Base-by-base conservation (phyloP, 2,113 vertebrate genomes). In the Ursus arctos region DNA sequence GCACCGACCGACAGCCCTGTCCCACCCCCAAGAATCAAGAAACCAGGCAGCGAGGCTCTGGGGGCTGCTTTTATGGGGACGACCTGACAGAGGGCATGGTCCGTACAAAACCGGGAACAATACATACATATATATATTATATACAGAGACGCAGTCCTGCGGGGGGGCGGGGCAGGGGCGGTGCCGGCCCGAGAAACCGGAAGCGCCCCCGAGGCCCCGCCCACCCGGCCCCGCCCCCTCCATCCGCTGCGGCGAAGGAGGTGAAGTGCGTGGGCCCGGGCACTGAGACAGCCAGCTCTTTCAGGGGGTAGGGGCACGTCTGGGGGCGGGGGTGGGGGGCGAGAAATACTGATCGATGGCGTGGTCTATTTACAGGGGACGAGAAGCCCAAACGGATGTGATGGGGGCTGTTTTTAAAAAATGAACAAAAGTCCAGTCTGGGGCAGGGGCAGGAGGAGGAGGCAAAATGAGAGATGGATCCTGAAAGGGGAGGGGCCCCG, bases 121-220 rank as follows among this genome's bases (percentile, higher is more conserved):
- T 98, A 98, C 98, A 98, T 98, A 98, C 98, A 98, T 98, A 98
- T 98, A 98, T 98, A 98, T 98, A 98, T 97, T 98, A 98, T 98
- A 97, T 98, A 98, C 98, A 98, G 97, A 98, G 97, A 98, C 94
- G 96, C 89, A 88, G 96, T 96, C 98, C 97, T 95, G 96, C 69
- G 53, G 93, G 80, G 53, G 89, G 94, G 90, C 57, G 49, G 94
- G 97, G 83, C 88, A 89, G 67, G 69, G 77, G 71, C 69, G 26
- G 82, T 72, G 24, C 74, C 8, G 43, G 96, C 53, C 47, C 8
- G 22, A 53, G 55, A 84, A 72, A 65, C 97, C 71, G 82, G 97
- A 89, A 97, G 95, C 61, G 57, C 84, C 92, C 36, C 82, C 53
- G 11, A 4, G 24, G 71, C 49, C 94, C 94, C 85, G 49, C 98